Evolutionary conservation across 2,113 vertebrate genomes (phyloP).

Genomic region (Leucopsar rothschildi): DNA sequence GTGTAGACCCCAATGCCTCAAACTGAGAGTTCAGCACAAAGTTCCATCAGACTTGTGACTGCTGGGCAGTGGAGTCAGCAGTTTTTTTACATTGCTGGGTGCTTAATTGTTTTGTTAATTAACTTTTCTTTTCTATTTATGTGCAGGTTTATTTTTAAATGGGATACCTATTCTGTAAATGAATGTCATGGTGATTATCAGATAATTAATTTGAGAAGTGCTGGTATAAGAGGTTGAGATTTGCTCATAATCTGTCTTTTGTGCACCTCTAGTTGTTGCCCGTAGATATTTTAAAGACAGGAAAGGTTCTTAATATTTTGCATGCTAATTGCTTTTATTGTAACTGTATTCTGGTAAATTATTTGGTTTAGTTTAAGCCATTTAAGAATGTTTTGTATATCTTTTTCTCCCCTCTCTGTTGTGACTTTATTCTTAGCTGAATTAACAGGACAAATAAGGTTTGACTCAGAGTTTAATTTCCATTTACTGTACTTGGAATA

Average conservation of each 20-base stretch:
- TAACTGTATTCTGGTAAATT: not conserved
- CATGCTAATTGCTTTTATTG: slow-evolving; percentile 56
- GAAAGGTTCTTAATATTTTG: slow-evolving; percentile 47
- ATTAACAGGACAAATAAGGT: slow-evolving; percentile 19
- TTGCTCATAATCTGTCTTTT: slow-evolving; percentile 42
- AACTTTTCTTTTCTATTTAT: slow-evolving; percentile 46
- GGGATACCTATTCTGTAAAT: slow-evolving; percentile 50
- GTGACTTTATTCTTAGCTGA: not conserved
- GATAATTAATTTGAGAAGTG: slow-evolving; percentile 59
- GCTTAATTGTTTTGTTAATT: slow-evolving; percentile 56
- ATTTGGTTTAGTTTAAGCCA: slow-evolving; percentile 25
- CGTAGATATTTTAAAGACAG: slow-evolving; percentile 7
- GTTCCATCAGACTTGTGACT: not conserved
- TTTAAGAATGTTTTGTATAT: slow-evolving; percentile 1
- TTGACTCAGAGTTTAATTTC: slow-evolving; percentile 18
- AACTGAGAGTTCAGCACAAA: not conserved
- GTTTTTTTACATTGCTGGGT: slow-evolving; percentile 30
- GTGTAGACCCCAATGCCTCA: not conserved
- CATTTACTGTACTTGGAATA: not conserved
- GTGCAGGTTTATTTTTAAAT: slow-evolving; percentile 48
- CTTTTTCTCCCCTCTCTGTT: not conserved
- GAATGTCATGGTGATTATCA: slow-evolving; percentile 46
- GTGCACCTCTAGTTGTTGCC: slow-evolving; percentile 40
- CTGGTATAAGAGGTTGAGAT: slow-evolving; percentile 30
- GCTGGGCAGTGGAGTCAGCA: not conserved